Evolutionary conservation across 2,888 invertebrate species (phyloP), one percentile per base, ranked within the genome.

Genomic region (Limnephilus lunatus): DNA sequence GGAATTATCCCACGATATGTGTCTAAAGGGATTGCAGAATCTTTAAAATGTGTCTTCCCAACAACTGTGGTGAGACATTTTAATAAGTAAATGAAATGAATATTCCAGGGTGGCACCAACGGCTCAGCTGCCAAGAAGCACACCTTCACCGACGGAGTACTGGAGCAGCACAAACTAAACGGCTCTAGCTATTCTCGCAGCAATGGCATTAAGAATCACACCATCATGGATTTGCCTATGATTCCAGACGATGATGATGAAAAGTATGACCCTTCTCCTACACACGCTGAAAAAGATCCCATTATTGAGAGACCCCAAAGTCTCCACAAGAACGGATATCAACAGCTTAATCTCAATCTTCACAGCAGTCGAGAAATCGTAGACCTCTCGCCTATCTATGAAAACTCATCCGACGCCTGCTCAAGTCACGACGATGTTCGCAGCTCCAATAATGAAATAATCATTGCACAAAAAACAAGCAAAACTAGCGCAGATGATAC

Each of bases 231-330:
- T 93, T 94, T 96, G 0, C 95, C 96, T 30, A 95, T 95, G 85
- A 96, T 96, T 90, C 95, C 95, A 94, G 96, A 96, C 94, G 96
- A 95, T 88, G 96, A 96, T 94, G 96, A 97, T 94, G 96, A 96
- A 94, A 96, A 96, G 85, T 94, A 94, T 0, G 95, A 95, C 94
- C 95, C 96, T 81, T 93, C 93, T 1, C 94, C 94, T 85, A 94
- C 94, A 83, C 94, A 94, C 80, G 94, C 94, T 82, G 94, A 94
- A 48, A 92, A 92, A 15, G 93, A 94, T 91, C 94, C 82, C 9
- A 53, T 91, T 5, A 91, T 82, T 31, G 93, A 94, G 93, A 93
- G 95, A 93, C 94, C 94, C 93, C 94, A 94, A 87, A 94, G 93
- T 83, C 92, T 94, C 2, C 95, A 95, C 86, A 96, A 95, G 93